Base-by-base conservation (phyloP, 2,888 invertebrate genomes). In the Tupiocoris notatus region DNA sequence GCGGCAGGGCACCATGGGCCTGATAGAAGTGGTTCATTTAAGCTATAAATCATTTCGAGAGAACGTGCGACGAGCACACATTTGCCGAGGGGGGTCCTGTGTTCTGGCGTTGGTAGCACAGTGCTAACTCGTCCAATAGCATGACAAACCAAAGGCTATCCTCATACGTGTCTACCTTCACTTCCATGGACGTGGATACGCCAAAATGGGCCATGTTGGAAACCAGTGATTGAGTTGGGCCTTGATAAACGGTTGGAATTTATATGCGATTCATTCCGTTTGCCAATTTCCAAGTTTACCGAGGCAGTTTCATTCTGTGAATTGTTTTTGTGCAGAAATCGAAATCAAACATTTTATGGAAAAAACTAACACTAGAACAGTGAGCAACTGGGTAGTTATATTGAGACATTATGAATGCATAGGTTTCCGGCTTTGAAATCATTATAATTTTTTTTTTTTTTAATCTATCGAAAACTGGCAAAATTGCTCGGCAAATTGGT, bases 21-120 rank as follows among this genome's bases (percentile, higher is more conserved):
- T 39, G 39, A 39, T 54, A 67, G 67, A 67, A 67, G 67, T 67
- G 67, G 67, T 67, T 67, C 57, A 67, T 67, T 67, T 67, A 57
- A 56, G 57, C 67, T 1, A 67, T 67, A 67, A 67, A 67, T 67
- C 67, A 67, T 57, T 67, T 54, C 21, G 67, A 21, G 67, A 21
- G 67, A n/a, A 56, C 56, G 56, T 56, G 67, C 17, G 67, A 67
- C 39, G 67, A 21, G 57, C 20, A 56, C 20, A 16, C 67, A 67
- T 56, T 56, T 57, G 56, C 56, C 20, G 21, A 56, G 39, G 6
- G 12, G 39, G 39, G 39, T n/a, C n/a, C n/a, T n/a, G n/a, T n/a
- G n/a, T n/a, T n/a, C n/a, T n/a, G n/a, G n/a, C n/a, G 12, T 39
- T 7, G 39, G 12, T 12, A 3, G 3, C 39, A 12, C 39, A 3